Conservation (phyloP, 92 coral and sea anemone genomes). For the Nematostella vectensis region DNA sequence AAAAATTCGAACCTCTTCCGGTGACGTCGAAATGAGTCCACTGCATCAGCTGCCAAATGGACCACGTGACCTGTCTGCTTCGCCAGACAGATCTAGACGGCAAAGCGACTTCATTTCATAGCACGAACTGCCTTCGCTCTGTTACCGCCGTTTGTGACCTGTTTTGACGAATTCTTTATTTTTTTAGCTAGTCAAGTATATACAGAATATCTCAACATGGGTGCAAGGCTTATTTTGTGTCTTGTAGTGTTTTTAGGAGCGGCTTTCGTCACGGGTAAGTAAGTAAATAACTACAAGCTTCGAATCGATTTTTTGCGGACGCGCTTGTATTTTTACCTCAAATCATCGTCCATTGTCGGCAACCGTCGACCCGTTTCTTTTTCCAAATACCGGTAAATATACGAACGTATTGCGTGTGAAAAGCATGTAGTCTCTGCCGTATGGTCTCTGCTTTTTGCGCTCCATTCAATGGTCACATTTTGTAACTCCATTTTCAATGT, state of each 20-base stretch:
- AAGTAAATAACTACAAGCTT: too few species aligned
- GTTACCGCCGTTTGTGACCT: neutral
- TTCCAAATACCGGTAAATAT: too few species aligned
- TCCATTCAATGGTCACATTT: neutral
- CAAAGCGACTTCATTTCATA: neutral
- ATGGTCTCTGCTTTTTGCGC: too few species aligned
- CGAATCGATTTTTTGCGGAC: neutral
- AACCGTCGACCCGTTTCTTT: too few species aligned
- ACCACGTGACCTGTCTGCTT: neutral
- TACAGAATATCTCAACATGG: neutral
- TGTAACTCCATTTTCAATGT: too few species aligned
- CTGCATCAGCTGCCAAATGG: too few species aligned
- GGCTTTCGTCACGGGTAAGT: neutral
- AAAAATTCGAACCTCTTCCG: too few species aligned
- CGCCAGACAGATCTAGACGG: constrained; percentile 1
- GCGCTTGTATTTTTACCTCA: neutral
- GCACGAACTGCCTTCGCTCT: neutral
- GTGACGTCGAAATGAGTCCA: too few species aligned
- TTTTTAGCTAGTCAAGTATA: neutral
- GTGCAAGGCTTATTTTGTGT: neutral
- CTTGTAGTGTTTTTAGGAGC: neutral
- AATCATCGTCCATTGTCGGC: too few species aligned
- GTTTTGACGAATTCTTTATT: neutral
- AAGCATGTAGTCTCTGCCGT: too few species aligned
- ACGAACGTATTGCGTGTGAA: too few species aligned